Evolutionary conservation across 1,140 invertebrate species (phyloP).

Genomic region (Drosophila busckii): DNA sequence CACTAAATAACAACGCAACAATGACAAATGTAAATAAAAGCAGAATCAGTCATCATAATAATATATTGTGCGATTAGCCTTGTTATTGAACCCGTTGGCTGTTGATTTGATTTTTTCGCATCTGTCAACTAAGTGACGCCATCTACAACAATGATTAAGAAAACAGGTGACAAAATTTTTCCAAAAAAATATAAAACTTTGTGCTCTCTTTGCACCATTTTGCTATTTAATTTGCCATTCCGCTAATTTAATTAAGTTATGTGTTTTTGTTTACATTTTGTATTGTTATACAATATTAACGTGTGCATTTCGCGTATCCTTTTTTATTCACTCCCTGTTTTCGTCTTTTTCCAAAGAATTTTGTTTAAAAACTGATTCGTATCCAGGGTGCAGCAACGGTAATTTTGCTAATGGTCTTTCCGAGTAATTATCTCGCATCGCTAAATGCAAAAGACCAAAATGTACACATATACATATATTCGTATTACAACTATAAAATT

Average conservation of each 20-base stretch:
- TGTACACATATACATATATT: no score
- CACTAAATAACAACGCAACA: constrained; percentile 15
- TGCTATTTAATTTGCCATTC: not conserved
- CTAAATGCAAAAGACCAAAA: no score
- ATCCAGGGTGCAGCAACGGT: constrained; percentile 11
- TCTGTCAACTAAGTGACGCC: constrained; percentile 42
- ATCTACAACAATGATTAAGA: constrained; percentile 35
- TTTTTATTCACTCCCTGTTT: constrained; percentile 18
- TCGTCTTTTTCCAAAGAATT: not conserved
- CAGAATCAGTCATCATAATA: constrained; percentile 13
- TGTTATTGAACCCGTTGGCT: constrained; percentile 59
- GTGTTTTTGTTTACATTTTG: constrained; percentile 54
- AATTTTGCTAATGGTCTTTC: constrained; percentile 1
- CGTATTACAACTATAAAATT: not conserved
- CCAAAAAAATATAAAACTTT: constrained; percentile 33
- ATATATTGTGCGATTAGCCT: constrained; percentile 34
- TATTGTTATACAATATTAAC: constrained; percentile 23
- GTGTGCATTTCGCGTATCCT: constrained; percentile 41
- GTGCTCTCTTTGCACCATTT: not conserved
- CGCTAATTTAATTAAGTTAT: constrained; percentile 64
- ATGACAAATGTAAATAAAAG: constrained; percentile 40
- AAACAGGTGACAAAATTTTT: constrained; percentile 56
- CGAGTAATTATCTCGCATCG: no score
- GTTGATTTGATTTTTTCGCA: constrained; percentile 29
- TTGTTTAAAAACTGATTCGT: no score